Evolutionary conservation across 2,888 invertebrate genomes (phyloP).

Genomic region (Meandrusa payeni): DNA sequence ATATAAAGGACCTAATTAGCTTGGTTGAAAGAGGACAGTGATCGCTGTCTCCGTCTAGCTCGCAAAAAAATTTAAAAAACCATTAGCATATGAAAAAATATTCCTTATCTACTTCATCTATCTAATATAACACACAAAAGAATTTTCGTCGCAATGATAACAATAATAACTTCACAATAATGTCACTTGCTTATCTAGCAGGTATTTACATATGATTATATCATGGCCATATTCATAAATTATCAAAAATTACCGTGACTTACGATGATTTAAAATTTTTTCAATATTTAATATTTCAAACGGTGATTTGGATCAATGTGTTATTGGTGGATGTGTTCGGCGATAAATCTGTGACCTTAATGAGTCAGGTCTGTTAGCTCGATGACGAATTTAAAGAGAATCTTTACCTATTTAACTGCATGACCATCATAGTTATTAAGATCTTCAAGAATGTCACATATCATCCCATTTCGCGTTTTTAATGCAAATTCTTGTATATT

Average conservation of each 20-base stretch:
- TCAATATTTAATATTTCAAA: too few species aligned
- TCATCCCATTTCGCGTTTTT: too few species aligned
- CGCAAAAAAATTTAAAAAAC: too few species aligned
- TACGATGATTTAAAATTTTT: too few species aligned
- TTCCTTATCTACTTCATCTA: not conserved
- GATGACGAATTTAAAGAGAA: conserved; percentile 15
- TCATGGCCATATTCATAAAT: conserved; percentile 26
- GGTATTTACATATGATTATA: conserved; percentile 15
- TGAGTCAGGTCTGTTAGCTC: conserved; percentile 7
- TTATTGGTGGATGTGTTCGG: not conserved
- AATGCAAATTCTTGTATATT: too few species aligned
- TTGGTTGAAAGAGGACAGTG: too few species aligned
- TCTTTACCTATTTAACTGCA: not conserved
- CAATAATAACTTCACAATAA: conserved; percentile 4
- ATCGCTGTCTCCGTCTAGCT: too few species aligned
- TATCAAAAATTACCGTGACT: conserved; percentile 8
- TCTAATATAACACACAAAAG: conserved; percentile 2
- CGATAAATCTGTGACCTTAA: conserved; percentile 10
- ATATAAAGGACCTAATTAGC: too few species aligned
- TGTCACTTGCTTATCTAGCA: conserved; percentile 7
- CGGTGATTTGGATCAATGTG: not conserved
- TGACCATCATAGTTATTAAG: too few species aligned
- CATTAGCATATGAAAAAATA: too few species aligned
- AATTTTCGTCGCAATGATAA: conserved; percentile 5
- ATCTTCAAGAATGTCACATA: too few species aligned